Evolutionary conservation across 2,797 vertebrate species (phyloP).

Genomic region (Darevskia mixta): DNA sequence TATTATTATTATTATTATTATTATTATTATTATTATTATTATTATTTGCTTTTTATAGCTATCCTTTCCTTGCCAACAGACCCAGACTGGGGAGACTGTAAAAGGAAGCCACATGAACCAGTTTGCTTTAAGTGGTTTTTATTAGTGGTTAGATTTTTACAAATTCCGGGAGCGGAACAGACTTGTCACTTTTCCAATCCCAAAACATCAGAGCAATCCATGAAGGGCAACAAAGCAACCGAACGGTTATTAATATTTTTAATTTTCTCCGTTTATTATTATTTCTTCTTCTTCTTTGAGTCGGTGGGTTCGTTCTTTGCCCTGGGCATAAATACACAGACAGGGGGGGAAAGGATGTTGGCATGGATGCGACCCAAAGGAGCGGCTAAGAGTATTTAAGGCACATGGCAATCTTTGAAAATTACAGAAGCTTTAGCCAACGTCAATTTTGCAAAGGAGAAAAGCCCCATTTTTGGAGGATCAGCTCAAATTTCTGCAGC

Average conservation of each 20-base stretch:
- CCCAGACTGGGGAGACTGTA: neutral
- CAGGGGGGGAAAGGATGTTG: conserved; percentile 75
- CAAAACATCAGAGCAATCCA: conserved; percentile 86
- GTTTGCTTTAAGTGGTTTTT: conserved; percentile 83
- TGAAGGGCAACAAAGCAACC: conserved; percentile 84
- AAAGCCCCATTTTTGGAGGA: no score
- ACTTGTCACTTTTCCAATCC: conserved; percentile 82
- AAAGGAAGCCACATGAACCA: conserved; percentile 68
- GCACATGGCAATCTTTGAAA: conserved; percentile 91
- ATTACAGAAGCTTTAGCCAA: conserved; percentile 91
- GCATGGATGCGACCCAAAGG: conserved; percentile 79
- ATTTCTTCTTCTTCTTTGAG: neutral
- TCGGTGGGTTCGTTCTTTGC: conserved; percentile 77
- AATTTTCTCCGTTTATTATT: conserved; percentile 27
- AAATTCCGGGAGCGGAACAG: conserved; percentile 85
- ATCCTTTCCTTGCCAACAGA: no score
- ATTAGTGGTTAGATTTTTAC: conserved; percentile 86
- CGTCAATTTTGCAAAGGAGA: conserved; percentile 35
- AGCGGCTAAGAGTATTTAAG: conserved; percentile 88
- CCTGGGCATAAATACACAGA: conserved; percentile 89
- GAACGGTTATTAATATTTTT: conserved; percentile 70
- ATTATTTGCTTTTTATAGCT: no score
- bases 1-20: no score
- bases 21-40: no score
- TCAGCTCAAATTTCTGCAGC: no score